phyloP scores from a whole-genome alignment of 2,113 vertebrate genomes.

The Tetrao urogallus region DNA sequence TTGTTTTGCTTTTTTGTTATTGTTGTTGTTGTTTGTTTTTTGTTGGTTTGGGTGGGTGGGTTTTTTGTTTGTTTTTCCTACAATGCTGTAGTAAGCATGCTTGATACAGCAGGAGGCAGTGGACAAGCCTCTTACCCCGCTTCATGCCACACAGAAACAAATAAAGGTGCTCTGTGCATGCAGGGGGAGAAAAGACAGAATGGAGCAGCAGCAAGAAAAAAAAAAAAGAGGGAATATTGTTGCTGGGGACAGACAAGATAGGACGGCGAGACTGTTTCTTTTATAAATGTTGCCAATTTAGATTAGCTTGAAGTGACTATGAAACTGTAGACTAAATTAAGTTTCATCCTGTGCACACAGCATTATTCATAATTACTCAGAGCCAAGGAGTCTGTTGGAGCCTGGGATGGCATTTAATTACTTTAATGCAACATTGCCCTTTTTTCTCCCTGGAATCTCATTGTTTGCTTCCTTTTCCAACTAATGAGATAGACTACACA shows the following conservation, averaged over 20 bases:
- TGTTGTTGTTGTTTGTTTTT: too few relatives aligned
- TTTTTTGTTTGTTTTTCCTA: not conserved
- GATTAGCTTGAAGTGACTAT: slow-evolving; percentile 37
- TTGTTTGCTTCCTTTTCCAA: not conserved
- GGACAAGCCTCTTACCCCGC: not conserved
- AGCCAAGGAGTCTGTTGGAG: not conserved
- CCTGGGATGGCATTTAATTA: slow-evolving; percentile 1
- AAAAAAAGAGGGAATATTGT: not conserved
- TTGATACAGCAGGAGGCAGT: not conserved
- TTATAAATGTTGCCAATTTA: not conserved
- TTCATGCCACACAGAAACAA: not conserved
- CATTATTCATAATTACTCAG: slow-evolving; percentile 27
- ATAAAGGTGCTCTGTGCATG: not conserved
- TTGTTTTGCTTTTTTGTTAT: too few relatives aligned
- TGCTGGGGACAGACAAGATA: not conserved
- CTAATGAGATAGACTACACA: not conserved
- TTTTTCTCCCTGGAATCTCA: not conserved
- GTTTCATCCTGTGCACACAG: not conserved
- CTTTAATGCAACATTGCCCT: not conserved
- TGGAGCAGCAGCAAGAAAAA: not conserved
- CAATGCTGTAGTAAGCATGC: rapidly evolving
- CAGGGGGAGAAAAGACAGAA: not conserved
- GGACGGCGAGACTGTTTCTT: not conserved
- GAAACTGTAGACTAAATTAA: slow-evolving; percentile 46
- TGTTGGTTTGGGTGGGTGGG: not conserved